A percentile compares a stretch with the other conserved stretches of the same genome.
These are phyloP conservation scores for Corvus hawaiiensis DNA, from an alignment of 2,113 vertebrate species.

Conservation along the genomic window DNA sequence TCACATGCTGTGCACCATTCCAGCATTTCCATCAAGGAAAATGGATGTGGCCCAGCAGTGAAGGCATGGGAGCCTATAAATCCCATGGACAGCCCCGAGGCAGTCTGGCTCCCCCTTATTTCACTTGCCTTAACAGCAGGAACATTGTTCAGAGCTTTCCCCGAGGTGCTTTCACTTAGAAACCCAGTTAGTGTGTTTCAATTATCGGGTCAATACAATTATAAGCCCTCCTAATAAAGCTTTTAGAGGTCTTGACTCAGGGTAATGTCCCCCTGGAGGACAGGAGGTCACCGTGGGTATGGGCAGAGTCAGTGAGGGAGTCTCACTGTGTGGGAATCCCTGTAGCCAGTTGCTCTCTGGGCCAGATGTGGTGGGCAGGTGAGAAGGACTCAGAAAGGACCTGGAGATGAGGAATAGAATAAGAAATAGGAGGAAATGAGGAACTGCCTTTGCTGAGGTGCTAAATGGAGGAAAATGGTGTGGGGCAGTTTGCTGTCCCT, in stretches of 20 bases:
- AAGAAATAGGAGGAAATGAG: background rate
- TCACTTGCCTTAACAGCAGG: background rate
- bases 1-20: fast-evolving
- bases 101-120: background rate
- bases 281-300: background rate
- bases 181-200: conserved; percentile 11
- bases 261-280: background rate
- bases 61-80: background rate
- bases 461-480: background rate
- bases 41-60: background rate
- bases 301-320: background rate
- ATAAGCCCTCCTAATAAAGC: background rate
- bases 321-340: background rate
- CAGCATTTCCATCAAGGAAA: background rate
- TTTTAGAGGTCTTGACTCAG: background rate
- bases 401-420: fast-evolving
- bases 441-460: background rate
- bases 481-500: fast-evolving
- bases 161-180: background rate
- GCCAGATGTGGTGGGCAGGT: fast-evolving
- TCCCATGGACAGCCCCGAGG: background rate
- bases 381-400: background rate
- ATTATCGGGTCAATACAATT: background rate
- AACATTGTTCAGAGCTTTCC: background rate
- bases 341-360: background rate